phyloP scores from a whole-genome alignment of 2,888 invertebrate genomes.

The Macropis europaea region DNA sequence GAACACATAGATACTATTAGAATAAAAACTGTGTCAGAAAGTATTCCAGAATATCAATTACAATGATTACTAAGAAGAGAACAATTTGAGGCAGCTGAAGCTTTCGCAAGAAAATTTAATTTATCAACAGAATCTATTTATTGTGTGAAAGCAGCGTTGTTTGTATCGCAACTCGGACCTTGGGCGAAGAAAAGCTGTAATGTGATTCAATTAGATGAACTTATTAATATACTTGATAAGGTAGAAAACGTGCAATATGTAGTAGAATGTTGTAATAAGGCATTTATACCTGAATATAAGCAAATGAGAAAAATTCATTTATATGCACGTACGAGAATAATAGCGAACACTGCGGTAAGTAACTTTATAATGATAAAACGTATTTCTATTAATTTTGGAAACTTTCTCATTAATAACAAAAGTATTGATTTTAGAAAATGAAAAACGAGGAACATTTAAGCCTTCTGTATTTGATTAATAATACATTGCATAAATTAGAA shows the following conservation, averaged over 20 bases:
- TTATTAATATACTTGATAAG: conserved; percentile 77
- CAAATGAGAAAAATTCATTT: conserved; percentile 72
- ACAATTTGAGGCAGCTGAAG: conserved; percentile 80
- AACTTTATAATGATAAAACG: not conserved
- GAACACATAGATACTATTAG: conserved; percentile 69
- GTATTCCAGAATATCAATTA: conserved; percentile 79
- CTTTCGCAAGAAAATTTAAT: conserved; percentile 79
- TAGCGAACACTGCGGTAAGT: conserved; percentile 58
- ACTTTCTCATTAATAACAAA: not conserved
- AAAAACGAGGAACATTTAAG: conserved; percentile 39
- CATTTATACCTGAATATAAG: conserved; percentile 71
- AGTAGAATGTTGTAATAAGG: conserved; percentile 79
- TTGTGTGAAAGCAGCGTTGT: conserved; percentile 78
- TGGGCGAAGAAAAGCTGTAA: conserved; percentile 60
- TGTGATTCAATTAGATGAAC: conserved; percentile 73
- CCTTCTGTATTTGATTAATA: conserved; percentile 58
- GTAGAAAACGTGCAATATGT: conserved; percentile 80
- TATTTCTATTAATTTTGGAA: not conserved
- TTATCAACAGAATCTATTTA: conserved; percentile 78
- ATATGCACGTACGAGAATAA: conserved; percentile 74
- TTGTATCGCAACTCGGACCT: conserved; percentile 73
- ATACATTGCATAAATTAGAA: conserved; percentile 75
- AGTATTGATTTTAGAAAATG: conserved; percentile 36
- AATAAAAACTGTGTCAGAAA: conserved; percentile 78
- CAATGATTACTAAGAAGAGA: conserved; percentile 78